These are phyloP conservation scores for Dolichoris vasculosae DNA, from an alignment of 1,140 invertebrate species.

Conservation along the genomic window DNA sequence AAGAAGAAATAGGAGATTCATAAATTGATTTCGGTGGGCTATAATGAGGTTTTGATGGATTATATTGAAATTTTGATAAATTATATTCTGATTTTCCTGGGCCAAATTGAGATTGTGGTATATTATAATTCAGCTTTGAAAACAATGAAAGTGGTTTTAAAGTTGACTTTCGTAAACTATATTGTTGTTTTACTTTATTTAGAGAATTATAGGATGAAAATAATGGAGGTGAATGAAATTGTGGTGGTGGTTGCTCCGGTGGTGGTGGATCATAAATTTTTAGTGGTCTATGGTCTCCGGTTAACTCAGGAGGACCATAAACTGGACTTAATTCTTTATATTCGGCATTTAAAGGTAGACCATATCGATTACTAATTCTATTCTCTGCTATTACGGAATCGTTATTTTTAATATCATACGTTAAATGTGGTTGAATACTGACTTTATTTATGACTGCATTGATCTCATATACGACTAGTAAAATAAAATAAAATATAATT, in stretches of 20 bases:
- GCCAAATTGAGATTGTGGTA: neutral
- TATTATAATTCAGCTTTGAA: constrained; percentile 56
- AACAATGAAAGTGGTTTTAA: constrained; percentile 68
- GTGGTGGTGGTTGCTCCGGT: constrained; percentile 68
- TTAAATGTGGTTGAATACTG: constrained; percentile 50
- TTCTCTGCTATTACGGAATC: constrained; percentile 63
- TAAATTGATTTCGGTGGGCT: constrained; percentile 70
- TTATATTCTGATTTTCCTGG: constrained; percentile 68
- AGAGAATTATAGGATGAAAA: constrained; percentile 65
- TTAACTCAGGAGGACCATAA: constrained; percentile 70
- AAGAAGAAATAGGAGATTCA: constrained; percentile 53
- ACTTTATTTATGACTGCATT: constrained; percentile 67
- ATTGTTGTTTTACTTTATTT: constrained; percentile 66
- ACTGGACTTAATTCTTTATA: constrained; percentile 68
- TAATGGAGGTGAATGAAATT: constrained; percentile 64
- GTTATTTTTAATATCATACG: constrained; percentile 56
- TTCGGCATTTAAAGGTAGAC: constrained; percentile 58
- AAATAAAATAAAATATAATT: constrained; percentile 60
- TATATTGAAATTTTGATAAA: constrained; percentile 69
- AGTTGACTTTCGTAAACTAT: constrained; percentile 69
- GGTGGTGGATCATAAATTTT: constrained; percentile 69
- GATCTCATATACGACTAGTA: constrained; percentile 60
- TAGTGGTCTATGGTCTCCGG: constrained; percentile 67
- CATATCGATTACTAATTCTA: constrained; percentile 70
- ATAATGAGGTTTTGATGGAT: constrained; percentile 69